phyloP scores from a whole-genome alignment of 2,797 vertebrate species.

The Phrynocephalus forsythii region DNA sequence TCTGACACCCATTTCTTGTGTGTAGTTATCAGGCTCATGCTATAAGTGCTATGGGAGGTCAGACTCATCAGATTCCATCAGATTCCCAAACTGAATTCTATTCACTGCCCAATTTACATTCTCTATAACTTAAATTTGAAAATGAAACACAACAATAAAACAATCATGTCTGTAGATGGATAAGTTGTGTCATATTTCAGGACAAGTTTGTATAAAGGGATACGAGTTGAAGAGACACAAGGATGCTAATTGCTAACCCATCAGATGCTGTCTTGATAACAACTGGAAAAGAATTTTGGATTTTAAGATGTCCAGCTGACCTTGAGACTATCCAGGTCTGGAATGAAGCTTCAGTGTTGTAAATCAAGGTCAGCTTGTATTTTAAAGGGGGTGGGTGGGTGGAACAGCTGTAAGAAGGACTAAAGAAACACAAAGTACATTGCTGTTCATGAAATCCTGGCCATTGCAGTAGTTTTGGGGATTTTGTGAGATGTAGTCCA shows the following conservation, averaged over 20 bases:
- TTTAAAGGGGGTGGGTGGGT: conserved; percentile 25
- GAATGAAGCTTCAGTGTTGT: background rate
- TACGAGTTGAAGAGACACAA: background rate
- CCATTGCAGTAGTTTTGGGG: too few species aligned
- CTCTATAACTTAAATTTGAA: background rate
- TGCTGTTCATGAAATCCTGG: background rate
- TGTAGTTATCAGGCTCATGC: background rate
- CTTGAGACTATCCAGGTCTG: background rate
- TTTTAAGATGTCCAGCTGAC: background rate
- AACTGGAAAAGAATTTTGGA: background rate
- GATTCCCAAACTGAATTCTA: background rate
- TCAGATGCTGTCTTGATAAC: background rate
- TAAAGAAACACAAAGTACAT: background rate
- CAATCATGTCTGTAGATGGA: background rate
- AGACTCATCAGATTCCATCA: background rate
- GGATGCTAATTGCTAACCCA: background rate
- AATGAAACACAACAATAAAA: background rate
- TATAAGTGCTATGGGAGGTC: background rate
- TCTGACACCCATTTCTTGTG: too few species aligned
- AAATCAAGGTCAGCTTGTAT: conserved; percentile 5
- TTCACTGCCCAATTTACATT: background rate
- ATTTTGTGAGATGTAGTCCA: too few species aligned
- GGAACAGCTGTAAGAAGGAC: background rate
- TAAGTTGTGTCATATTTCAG: background rate
- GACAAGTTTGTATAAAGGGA: background rate